Evolutionary conservation across 2,888 invertebrate genomes (phyloP).

Genomic region (Thumatha senex): DNA sequence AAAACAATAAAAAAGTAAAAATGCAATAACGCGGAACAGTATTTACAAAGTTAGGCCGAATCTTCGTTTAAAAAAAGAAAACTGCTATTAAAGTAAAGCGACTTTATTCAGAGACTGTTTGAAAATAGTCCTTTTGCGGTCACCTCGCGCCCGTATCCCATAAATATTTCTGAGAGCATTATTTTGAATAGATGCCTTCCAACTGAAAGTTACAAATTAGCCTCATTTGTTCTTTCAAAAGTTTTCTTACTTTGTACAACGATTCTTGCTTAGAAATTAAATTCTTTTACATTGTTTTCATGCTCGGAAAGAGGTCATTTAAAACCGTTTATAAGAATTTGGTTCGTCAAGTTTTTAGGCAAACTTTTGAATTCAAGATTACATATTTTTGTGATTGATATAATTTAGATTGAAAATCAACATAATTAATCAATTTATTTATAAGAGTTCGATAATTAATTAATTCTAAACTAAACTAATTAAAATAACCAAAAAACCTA

Average conservation of each 20-base stretch:
- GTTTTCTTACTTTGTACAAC: conserved; percentile 10
- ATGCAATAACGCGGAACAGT: conserved; percentile 28
- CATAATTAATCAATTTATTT: no score
- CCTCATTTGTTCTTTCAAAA: conserved; percentile 12
- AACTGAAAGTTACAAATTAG: conserved; percentile 19
- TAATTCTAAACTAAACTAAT: no score
- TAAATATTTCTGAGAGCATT: conserved; percentile 19
- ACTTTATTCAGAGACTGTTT: conserved; percentile 12
- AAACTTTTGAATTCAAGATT: no score
- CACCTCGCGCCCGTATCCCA: conserved; percentile 20
- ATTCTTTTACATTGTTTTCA: background rate
- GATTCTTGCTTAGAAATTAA: background rate
- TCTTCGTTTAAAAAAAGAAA: conserved; percentile 24
- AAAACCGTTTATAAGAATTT: no score
- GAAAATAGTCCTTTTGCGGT: conserved; percentile 12
- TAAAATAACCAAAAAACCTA: no score
- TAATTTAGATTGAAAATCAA: no score
- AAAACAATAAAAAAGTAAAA: conserved; percentile 18
- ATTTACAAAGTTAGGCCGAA: conserved; percentile 32
- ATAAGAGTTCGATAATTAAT: no score
- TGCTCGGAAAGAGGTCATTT: no score
- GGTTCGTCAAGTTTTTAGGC: no score
- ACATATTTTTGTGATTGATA: no score
- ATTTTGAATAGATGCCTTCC: conserved; percentile 9
- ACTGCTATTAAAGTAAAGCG: conserved; percentile 26